Base-by-base conservation (phyloP, 1,140 invertebrate species). In the Leptinotarsa texana region DNA sequence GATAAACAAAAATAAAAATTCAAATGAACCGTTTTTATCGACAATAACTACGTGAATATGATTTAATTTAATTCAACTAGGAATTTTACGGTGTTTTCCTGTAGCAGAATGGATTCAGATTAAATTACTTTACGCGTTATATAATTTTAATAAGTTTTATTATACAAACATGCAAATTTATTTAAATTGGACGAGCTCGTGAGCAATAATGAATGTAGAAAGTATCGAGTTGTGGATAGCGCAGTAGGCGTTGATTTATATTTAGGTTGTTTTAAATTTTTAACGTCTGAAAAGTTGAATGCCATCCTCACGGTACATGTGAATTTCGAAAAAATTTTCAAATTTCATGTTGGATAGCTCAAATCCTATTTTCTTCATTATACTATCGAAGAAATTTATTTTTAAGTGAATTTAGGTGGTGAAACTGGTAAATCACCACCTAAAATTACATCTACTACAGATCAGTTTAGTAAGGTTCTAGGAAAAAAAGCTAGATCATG, bases 61-160 rank as follows among this genome's bases (percentile, higher is more conserved):
- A 57, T 57, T 57, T 57, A 57, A 57, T 57, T 57, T 15, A n/a
- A 17, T 57, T 18, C 15, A 57, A 57, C 51, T 57, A 18, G n/a
- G n/a, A 57, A 57, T 57, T 57, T 57, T 57, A 57, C n/a, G 51
- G 4, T 57, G n/a, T 57, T 57, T 57, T 57, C 51, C 13, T 57
- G 51, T 57, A 17, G 51, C 51, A 17, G n/a, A 57, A 57, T n/a
- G n/a, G 15, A 57, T 57, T 6, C 51, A 57, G 51, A 57, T 57
- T 18, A 15, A 18, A 17, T 57, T 57, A 15, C 51, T 57, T 8
- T 57, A 17, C n/a, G 51, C 51, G 51, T 57, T 57, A 15, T 57
- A 57, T 57, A 57, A 57, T 57, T 57, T 57, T 57, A 57, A 57
- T 57, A 18, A 57, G 51, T 57, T 57, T 57, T n/a, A 57, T 57